Percentiles rank a stretch among this genome's conserved stretches.
These are phyloP conservation scores for Imbricaverruca yamaguchii DNA, from an alignment of 2,888 invertebrate genomes.

Conservation along the genomic window DNA sequence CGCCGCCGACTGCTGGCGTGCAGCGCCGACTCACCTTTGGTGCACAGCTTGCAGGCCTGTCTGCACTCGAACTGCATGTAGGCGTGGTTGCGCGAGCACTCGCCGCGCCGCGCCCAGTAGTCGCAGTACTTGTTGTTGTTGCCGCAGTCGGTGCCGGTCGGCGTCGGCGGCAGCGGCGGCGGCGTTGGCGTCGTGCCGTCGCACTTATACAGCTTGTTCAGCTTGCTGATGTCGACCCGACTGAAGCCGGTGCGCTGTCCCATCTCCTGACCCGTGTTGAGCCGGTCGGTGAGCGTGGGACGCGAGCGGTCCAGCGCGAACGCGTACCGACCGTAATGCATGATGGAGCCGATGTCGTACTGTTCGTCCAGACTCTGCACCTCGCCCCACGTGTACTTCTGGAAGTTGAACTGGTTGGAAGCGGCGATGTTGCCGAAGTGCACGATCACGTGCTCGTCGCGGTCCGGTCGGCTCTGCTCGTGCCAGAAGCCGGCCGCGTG, in stretches of 20 bases:
- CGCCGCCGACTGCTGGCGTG: neutral
- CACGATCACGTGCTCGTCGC: neutral
- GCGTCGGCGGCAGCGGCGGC: neutral
- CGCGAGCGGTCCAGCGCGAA: neutral
- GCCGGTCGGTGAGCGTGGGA: neutral
- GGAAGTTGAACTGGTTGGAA: neutral
- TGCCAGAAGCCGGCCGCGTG: slow-evolving; percentile 18
- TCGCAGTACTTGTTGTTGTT: neutral
- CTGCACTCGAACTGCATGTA: neutral
- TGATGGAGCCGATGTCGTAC: slow-evolving; percentile 20
- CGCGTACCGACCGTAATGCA: slow-evolving; percentile 17
- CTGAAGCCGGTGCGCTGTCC: neutral
- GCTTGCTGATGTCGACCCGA: neutral
- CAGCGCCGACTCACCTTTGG: neutral
- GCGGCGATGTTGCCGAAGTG: neutral
- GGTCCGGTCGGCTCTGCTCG: slow-evolving; percentile 19
- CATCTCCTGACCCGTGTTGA: neutral
- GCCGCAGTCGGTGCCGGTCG: neutral
- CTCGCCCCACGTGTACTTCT: slow-evolving; percentile 9
- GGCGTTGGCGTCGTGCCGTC: neutral
- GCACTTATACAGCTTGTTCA: slow-evolving; percentile 2
- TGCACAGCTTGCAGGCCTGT: neutral
- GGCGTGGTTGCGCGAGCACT: neutral
- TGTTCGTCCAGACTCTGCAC: neutral
- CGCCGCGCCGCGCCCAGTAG: neutral